These are phyloP conservation scores for Telmatochromis sp. DNA, from an alignment of 2,113 vertebrate species.

Conservation along the genomic window DNA sequence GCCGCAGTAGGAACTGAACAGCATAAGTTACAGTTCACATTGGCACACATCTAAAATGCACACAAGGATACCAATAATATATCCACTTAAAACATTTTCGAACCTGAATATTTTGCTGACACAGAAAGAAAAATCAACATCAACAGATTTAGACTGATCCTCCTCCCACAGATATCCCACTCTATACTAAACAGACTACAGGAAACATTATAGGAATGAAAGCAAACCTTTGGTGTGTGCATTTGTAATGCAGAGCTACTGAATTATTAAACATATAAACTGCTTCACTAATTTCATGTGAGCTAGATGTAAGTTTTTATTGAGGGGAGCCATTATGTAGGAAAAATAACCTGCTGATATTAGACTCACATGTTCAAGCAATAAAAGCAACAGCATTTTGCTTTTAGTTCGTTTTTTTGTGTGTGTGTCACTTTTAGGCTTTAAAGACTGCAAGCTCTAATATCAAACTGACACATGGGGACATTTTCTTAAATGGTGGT, in stretches of 20 bases:
- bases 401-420: accelerated
- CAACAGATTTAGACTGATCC: background rate
- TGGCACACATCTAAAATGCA: background rate
- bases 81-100: background rate
- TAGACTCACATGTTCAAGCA: background rate
- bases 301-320: background rate
- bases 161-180: background rate
- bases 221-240: background rate
- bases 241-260: background rate
- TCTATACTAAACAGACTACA: background rate
- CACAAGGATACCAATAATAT: background rate
- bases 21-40: background rate
- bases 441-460: background rate
- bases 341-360: background rate
- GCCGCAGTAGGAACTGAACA: background rate
- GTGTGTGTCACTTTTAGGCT: background rate
- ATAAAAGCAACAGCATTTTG: background rate
- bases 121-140: background rate
- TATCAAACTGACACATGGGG: background rate
- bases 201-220: background rate
- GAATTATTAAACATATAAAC: background rate
- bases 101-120: background rate
- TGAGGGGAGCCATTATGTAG: background rate
- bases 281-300: background rate
- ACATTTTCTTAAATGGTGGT: background rate